phyloP scores from a whole-genome alignment of 35 echinoderm and acorn worm species.

The Lytechinus variegatus region DNA sequence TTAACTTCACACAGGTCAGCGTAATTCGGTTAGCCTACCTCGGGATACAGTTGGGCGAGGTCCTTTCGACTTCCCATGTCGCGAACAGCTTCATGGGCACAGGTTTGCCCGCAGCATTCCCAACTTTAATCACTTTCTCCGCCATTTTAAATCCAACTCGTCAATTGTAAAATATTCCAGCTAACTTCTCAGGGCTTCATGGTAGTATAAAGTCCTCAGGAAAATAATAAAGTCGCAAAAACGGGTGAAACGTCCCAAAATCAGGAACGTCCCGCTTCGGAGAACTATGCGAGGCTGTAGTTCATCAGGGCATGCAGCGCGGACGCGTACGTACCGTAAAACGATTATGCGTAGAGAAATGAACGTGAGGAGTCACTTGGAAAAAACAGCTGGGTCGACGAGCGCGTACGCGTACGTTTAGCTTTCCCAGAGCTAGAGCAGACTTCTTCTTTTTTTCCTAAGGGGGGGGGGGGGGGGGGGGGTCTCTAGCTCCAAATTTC shows the following conservation, averaged over 20 bases:
- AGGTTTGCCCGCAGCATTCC: conserved; percentile 63
- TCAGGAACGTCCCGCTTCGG: background rate
- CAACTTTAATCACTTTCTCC: conserved; percentile 65
- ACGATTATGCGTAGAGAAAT: too few species aligned
- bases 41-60: conserved; percentile 92
- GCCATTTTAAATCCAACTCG: conserved; percentile 59
- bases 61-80: conserved; percentile 98
- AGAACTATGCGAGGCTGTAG: background rate
- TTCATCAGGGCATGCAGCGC: background rate
- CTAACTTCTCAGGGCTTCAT: conserved; percentile 10
- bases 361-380: background rate
- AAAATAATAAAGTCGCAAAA: background rate
- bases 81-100: conserved; percentile 98
- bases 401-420: background rate
- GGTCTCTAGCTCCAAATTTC: too few species aligned
- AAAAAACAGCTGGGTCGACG: conserved; percentile 1
- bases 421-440: too few species aligned
- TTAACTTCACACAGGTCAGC: background rate
- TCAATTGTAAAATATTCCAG: conserved; percentile 12
- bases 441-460: too few species aligned
- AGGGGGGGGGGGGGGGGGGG: too few species aligned
- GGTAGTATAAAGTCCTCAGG: background rate
- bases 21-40: conserved; percentile 64
- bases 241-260: background rate
- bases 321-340: background rate